Evolutionary conservation across 2,113 vertebrate genomes (phyloP).

Genomic region (Actenoides hombroni): DNA sequence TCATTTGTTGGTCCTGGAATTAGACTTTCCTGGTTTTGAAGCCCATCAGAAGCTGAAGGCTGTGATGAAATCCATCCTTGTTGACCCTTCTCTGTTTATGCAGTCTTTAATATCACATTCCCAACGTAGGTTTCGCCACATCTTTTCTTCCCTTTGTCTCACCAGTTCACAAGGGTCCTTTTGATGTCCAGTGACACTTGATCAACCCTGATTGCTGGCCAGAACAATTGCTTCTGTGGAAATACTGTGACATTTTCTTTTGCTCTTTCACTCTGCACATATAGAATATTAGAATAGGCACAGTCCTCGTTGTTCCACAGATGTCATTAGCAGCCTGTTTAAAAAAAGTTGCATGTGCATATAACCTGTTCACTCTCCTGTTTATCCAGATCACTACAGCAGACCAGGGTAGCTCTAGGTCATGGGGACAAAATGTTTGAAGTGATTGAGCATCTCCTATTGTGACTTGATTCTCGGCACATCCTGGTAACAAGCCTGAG

Average conservation of each 20-base stretch:
- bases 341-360: not conserved
- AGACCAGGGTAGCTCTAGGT: not conserved
- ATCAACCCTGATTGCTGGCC: not conserved
- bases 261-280: not conserved
- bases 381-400: not conserved
- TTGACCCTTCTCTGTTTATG: not conserved
- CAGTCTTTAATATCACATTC: not conserved
- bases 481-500: not conserved
- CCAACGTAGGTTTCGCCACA: fast-evolving
- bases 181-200: not conserved
- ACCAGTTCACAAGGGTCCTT: not conserved
- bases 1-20: not conserved
- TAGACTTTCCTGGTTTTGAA: not conserved
- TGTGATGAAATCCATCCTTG: not conserved
- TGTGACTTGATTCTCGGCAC: not conserved
- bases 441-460: not conserved
- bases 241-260: not conserved
- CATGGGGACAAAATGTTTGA: too few species aligned
- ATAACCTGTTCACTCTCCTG: not conserved
- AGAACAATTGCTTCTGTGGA: not conserved
- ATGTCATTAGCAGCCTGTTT: not conserved
- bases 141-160: not conserved
- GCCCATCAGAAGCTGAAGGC: not conserved
- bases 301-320: not conserved
- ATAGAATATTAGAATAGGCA: not conserved